Base-by-base conservation (phyloP, 1,140 invertebrate species). In the Anastatus disparis region DNA sequence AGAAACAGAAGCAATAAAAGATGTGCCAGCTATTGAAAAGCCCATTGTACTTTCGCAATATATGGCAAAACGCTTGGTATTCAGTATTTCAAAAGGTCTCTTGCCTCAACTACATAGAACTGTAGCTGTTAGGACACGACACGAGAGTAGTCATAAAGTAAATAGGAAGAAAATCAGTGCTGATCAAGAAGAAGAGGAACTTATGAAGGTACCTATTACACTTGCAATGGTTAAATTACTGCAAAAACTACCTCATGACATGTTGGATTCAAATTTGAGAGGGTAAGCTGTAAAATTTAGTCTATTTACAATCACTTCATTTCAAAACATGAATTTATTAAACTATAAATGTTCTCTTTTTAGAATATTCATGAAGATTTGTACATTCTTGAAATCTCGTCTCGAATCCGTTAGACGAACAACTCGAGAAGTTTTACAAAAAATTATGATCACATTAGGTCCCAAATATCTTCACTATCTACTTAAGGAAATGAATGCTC, bases 161-260 rank as follows among this genome's bases (percentile, higher is more conserved):
- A 94, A 94, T 78, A 89, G 91, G 29, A 91, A 91, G 52, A 87
- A 86, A 3, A 86, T 87, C 0, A 87, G 89, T 26, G 70, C 85
- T 9, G 90, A 91, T 29, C 87, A 88, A n/a, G 92, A 94, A 75
- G 95, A 98, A 77, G 93, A 97, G 73, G 96, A 98, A 79, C 91
- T 98, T 73, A 85, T 95, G 65, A 88, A 95, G 65, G 93, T 98
- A 12, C 97, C 97, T 0, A 91, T 99, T 74, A 95, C 96, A 1
- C 83, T 98, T 42, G 96, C 97, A 1, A 88, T 97, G 73, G 94
- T 98, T 0, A 98, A 98, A 80, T 79, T 99, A 22, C 80, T 99
- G 12, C 94, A 98, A 77, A 92, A 93, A 75, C 85, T 99, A 40
- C 97, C 97, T 0, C 85, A 89, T 72, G 84, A 89, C 70, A 83